Evolutionary conservation across 2,888 invertebrate species (phyloP).

Genomic region (Hydraecia micacea): DNA sequence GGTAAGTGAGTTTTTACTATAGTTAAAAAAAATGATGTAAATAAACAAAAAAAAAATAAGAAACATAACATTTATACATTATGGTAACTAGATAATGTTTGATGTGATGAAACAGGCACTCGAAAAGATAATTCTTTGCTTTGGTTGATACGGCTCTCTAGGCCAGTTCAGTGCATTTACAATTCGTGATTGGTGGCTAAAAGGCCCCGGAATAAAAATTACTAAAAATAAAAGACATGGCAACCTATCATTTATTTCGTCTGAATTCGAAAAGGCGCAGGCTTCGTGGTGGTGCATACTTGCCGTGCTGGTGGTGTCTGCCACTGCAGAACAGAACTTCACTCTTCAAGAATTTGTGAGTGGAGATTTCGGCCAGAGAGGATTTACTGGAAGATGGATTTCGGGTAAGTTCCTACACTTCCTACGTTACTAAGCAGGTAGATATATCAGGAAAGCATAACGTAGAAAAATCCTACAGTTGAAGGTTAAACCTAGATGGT

Average conservation of each 20-base stretch:
- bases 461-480: background rate
- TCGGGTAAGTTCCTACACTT: conserved; percentile 86
- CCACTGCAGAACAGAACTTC: conserved; percentile 81
- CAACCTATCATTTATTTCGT: background rate
- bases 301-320: conserved; percentile 73
- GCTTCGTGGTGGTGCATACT: conserved; percentile 73
- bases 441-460: background rate
- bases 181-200: background rate
- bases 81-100: background rate
- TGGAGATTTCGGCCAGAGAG: conserved; percentile 81
- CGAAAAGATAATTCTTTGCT: conserved; percentile 13
- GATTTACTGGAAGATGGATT: conserved; percentile 92
- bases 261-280: conserved; percentile 64
- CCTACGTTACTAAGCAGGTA: background rate
- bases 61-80: background rate
- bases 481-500: background rate
- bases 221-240: background rate
- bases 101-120: conserved; percentile 3
- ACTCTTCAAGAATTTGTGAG: conserved; percentile 83
- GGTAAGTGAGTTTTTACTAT: conserved; percentile 66
- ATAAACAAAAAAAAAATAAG: background rate
- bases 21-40: background rate
- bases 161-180: conserved; percentile 9
- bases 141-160: conserved; percentile 2
- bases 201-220: background rate